Evolutionary conservation across 2,113 vertebrate species (phyloP), one percentile per base, ranked within the genome.

Genomic region (Paralichthys olivaceus): DNA sequence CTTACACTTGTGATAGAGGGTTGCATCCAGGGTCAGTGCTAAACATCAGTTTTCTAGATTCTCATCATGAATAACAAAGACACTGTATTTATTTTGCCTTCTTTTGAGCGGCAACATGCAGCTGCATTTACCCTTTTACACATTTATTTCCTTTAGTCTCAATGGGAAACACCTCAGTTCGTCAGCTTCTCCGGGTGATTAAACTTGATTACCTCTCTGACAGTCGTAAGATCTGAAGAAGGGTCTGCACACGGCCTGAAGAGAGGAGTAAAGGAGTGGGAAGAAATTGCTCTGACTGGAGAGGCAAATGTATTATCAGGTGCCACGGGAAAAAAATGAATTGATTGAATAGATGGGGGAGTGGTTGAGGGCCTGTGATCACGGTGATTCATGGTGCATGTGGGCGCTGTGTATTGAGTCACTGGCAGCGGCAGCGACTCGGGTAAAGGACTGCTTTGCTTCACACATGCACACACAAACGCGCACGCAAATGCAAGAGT

Each of bases 371-470:
- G 49, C 68, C 69, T 76, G 53, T 67, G 80, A 84, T 83, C 70
- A 55, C 72, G 61, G 63, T 88, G 89, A 91, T 87, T 91, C 81
- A 89, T 79, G 80, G 65, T 53, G 61, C 55, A 79, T 70, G 89
- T 90, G 87, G 83, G 87, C 53, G 47, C 75, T 29, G 19, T 57
- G 59, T 63, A 77, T 68, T 83, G 84, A 90, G 76, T 88, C 83
- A 81, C 69, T 56, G 32, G 61, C 17, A 1, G 49, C 77, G 32
- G 25, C 29, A 25, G 54, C 4, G 26, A 61, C 34, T 47, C 25
- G 23, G 75, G 69, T 57, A 60, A 72, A 70, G 37, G 74, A 55
- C 73, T 61, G 0, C 17, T 49, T 49, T 19, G 45, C 45, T 49
- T 49, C 19, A 34, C 67, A 34, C 58, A 26, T 13, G 15, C 49